Conservation (phyloP, 2,797 vertebrate species). For the Agapornis canus region DNA sequence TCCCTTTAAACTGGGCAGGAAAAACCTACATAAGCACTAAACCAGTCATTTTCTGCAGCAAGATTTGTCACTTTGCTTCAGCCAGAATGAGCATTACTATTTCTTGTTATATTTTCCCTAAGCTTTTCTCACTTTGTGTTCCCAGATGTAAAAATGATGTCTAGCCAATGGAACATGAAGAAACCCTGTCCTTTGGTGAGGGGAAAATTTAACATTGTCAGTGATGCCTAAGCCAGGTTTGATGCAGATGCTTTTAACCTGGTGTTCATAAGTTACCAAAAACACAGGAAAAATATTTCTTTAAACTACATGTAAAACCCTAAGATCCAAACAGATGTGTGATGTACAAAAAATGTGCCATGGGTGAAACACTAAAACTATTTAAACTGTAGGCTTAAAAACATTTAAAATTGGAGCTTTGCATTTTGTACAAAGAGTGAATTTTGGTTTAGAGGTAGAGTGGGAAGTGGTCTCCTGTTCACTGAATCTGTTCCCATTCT, state of each 20-base stretch:
- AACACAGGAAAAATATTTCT: background rate
- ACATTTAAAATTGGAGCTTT: background rate
- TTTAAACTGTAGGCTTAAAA: background rate
- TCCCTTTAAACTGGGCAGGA: background rate
- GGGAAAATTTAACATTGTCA: background rate
- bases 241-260: slow-evolving; percentile 24
- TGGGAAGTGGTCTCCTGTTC: background rate
- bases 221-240: background rate
- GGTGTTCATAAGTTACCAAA: background rate
- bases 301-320: background rate
- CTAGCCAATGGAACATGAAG: background rate
- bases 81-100: background rate
- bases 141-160: background rate
- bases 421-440: background rate
- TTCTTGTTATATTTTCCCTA: background rate
- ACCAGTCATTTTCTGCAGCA: background rate
- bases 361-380: background rate
- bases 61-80: background rate
- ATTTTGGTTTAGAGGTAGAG: background rate
- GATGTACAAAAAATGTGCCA: background rate
- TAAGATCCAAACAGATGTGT: background rate
- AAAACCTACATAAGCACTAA: background rate
- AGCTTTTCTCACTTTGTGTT: background rate
- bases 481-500: background rate
- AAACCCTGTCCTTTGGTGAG: background rate